Conservation (phyloP, 1,140 invertebrate genomes). For the Penaeus vannamei region DNA sequence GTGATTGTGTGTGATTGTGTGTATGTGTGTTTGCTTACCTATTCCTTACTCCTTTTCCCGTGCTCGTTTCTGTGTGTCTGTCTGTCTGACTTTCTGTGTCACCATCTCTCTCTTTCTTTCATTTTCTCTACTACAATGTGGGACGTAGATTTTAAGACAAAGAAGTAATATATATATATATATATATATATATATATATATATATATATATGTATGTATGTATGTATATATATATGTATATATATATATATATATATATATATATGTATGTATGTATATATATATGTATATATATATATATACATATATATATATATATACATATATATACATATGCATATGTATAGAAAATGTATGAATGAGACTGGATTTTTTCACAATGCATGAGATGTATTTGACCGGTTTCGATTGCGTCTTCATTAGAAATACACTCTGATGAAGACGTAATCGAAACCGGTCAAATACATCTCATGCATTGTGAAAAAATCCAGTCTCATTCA, state of each 20-base stretch:
- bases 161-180: too few species aligned
- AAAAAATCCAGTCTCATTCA: too few species aligned
- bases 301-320: background rate
- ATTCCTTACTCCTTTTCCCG: too few species aligned
- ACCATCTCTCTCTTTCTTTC: constrained; percentile 7
- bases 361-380: too few species aligned
- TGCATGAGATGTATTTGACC: too few species aligned
- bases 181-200: background rate
- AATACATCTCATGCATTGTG: too few species aligned
- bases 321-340: constrained; percentile 1
- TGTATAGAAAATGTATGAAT: background rate
- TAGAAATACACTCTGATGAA: too few species aligned
- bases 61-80: too few species aligned
- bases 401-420: too few species aligned
- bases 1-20: too few species aligned
- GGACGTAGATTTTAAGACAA: background rate
- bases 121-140: background rate
- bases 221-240: background rate
- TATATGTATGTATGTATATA: constrained; percentile 13
- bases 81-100: constrained; percentile 1
- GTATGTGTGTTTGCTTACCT: too few species aligned
- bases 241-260: constrained; percentile 16
- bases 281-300: constrained; percentile 25
- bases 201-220: background rate
- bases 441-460: too few species aligned